These are phyloP conservation scores for Merops nubicus DNA, from an alignment of 2,113 vertebrate genomes.

Conservation along the genomic window DNA sequence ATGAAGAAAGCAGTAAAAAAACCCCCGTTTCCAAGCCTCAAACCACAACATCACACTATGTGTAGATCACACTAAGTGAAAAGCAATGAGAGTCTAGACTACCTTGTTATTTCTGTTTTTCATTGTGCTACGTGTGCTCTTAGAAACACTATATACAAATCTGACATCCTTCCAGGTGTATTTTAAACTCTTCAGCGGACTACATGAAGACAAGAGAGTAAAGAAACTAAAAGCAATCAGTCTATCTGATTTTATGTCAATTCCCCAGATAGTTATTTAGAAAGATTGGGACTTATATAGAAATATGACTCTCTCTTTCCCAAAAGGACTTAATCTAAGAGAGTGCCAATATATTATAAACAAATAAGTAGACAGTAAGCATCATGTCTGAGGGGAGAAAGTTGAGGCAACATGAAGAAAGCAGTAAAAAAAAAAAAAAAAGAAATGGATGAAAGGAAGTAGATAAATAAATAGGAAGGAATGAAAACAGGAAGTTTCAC, in stretches of 20 bases:
- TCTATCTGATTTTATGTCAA: not conserved
- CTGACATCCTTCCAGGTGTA: not conserved
- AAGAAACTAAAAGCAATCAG: not conserved
- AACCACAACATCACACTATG: no score
- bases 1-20: not conserved
- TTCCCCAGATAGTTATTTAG: not conserved
- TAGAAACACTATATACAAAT: not conserved
- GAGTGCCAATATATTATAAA: not conserved
- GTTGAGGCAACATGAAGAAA: not conserved
- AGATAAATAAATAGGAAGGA: not conserved
- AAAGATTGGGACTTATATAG: not conserved
- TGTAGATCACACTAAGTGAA: not conserved
- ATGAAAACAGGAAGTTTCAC: not conserved
- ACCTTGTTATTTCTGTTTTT: not conserved
- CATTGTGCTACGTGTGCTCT: not conserved
- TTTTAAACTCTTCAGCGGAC: not conserved
- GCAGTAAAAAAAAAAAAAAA: not conserved
- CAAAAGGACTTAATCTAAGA: not conserved
- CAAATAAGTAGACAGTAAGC: not conserved
- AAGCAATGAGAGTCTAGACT: not conserved
- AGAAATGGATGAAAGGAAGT: not conserved
- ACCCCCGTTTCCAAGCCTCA: no score
- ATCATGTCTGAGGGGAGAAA: not conserved
- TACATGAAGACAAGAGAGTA: not conserved
- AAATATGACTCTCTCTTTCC: not conserved